Base-by-base conservation (phyloP, 2,797 vertebrate species). In the Anableps anableps region DNA sequence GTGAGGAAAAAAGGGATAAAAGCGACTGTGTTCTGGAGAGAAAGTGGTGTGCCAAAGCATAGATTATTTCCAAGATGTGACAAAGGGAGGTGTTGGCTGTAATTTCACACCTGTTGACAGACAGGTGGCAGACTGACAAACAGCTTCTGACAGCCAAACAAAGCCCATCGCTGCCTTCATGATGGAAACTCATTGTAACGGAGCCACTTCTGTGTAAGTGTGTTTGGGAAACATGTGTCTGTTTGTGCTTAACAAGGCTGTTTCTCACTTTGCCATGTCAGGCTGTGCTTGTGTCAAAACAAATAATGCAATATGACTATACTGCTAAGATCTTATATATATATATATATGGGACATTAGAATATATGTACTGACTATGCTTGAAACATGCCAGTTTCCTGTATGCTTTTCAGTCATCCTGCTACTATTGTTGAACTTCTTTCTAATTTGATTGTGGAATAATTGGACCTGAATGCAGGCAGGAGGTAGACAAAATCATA, bases 71-170 rank as follows among this genome's bases (percentile, higher is more conserved):
- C 77, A 72, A 17, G 43, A 72, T 38, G 53, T 79, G 74, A 85
- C 75, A 66, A 76, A 75, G 74, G 23, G 14, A 73, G 58, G 70
- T 74, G 80, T 14, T 8, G 51, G 82, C 68, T 84, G 80, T 84
- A 85, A 79, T 87, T 87, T 85, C 87, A 87, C 79, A 86, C 80
- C 83, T 78, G 86, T 62, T 38, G 66, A 77, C 41, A 71, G 84
- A 75, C 72, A 71, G 64, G 76, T 84, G 80, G 72, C 78, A 81
- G 80, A 51, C n/a, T 70, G 75, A 83, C 83, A 76, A 72, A 84
- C 26, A 51, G 31, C 23, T 3, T 77, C 64, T 76, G 81, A 85
- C 77, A 80, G 34, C 21, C 41, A 41, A 66, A 70, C 51, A 58
- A 45, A 70, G 68, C 48, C 66, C 55, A 68, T 36, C 55, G 83